These are phyloP conservation scores for Prochilodus magdalenae DNA, from an alignment of 2,113 vertebrate genomes.

Conservation along the genomic window DNA sequence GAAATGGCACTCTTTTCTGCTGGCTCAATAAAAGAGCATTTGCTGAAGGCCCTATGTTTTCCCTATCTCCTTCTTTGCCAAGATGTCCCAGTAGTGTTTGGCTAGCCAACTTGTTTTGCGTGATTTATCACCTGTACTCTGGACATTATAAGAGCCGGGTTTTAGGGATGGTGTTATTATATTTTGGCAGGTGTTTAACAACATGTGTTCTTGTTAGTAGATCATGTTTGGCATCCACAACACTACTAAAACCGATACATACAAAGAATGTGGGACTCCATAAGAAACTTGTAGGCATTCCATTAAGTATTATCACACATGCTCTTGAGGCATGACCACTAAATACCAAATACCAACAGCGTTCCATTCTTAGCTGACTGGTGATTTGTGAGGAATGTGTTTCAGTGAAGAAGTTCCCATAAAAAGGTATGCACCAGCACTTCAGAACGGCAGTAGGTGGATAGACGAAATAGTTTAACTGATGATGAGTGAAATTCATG, in stretches of 20 bases:
- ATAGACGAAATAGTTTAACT: neutral
- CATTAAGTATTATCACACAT: neutral
- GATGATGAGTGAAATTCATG: neutral
- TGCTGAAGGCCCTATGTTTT: no score
- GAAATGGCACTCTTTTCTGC: no score
- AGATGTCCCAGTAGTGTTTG: no score
- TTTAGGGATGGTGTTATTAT: no score
- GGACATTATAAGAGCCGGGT: no score
- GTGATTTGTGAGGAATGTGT: constrained; percentile 12
- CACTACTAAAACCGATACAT: neutral
- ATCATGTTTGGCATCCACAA: no score
- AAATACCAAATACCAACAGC: constrained; percentile 1
- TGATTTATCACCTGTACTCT: no score
- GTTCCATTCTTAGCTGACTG: constrained; percentile 1
- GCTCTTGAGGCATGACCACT: neutral
- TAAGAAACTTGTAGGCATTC: neutral
- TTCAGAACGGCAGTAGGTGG: neutral
- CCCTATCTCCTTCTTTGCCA: no score
- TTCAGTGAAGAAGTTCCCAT: neutral
- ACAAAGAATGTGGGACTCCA: neutral
- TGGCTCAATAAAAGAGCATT: no score
- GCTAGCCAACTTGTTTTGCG: no score
- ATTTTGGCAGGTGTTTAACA: no score
- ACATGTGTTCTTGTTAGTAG: no score
- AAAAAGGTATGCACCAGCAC: neutral